Base-by-base conservation (phyloP, 2,888 invertebrate genomes). In the Silvanus unidentatus region DNA sequence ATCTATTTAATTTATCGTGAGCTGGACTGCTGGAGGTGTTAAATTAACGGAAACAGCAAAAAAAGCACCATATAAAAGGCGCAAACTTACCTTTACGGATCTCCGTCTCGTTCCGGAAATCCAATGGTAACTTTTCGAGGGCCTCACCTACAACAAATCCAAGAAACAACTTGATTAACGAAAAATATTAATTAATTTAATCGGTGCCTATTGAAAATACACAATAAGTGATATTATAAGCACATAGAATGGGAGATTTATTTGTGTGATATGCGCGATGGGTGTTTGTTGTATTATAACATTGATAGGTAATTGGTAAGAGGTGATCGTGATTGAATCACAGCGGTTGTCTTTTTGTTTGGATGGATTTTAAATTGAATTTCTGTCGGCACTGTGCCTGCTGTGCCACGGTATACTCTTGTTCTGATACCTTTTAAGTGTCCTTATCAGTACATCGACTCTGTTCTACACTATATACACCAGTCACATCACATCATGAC, bases 311-410 rank as follows among this genome's bases (percentile, higher is more conserved):
- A 65, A 65, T 65, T 65, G 64, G 63, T 64, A 64, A 64, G 59
- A 64, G 64, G 62, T 57, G 59, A 60, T 59, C 62, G 59, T 65
- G 65, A 67, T 66, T 67, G 68, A 63, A 66, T 67, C 68, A 49
- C 68, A 66, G 66, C 66, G 64, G 66, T 62, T 53, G 65, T 59
- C 64, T 62, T 61, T 62, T 65, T 66, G 62, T 66, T 64, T 57
- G 59, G 61, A 57, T 59, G 55, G 62, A 63, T 59, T 64, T 60
- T 62, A 66, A 65, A 66, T 65, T 66, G 64, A 66, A 66, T 65
- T 65, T 64, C 60, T 60, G 63, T 62, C 57, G 59, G 53, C 54
- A 49, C 43, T 53, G 53, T 52, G 51, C 56, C 55, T 49, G 57
- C 56, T 50, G 57, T 52, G 55, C 54, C 52, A 49, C 54, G 49